A percentile compares a stretch with the other conserved stretches of the same genome.
Evolutionary conservation across 2,113 vertebrate species (phyloP).

Genomic region (Gobio gobio): DNA sequence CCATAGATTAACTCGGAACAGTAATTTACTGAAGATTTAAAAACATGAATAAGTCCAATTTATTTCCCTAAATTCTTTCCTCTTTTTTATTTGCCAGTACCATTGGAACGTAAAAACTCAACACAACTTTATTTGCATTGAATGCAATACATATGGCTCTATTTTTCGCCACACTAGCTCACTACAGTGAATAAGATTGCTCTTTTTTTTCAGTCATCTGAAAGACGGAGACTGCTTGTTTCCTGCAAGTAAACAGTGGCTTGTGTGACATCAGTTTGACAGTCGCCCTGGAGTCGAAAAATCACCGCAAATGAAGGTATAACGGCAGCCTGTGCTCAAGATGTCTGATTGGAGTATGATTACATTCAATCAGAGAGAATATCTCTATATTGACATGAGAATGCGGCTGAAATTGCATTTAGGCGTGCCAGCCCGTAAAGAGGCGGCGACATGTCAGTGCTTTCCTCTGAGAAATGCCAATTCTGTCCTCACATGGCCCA

Average conservation of each 20-base stretch:
- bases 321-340: not conserved
- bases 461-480: conserved; percentile 2
- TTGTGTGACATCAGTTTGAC: conserved; percentile 13
- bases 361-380: conserved; percentile 11
- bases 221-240: not conserved
- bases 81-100: not conserved
- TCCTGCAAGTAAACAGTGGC: conserved; percentile 21
- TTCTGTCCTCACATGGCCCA: not conserved
- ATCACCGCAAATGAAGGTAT: conserved; percentile 14
- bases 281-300: not conserved
- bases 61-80: not conserved
- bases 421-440: not conserved
- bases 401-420: not conserved
- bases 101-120: not conserved
- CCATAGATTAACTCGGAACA: not conserved
- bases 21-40: not conserved
- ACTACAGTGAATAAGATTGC: not conserved
- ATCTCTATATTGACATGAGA: conserved; percentile 1
- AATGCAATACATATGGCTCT: not conserved
- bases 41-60: not conserved
- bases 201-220: not conserved
- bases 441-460: not conserved
- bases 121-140: not conserved
- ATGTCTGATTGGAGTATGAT: conserved; percentile 10
- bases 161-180: not conserved